A percentile compares a stretch with the other conserved stretches of the same genome.
These are phyloP conservation scores for Pachydiplax longipennis DNA, from an alignment of 2,888 invertebrate genomes.

Conservation along the genomic window DNA sequence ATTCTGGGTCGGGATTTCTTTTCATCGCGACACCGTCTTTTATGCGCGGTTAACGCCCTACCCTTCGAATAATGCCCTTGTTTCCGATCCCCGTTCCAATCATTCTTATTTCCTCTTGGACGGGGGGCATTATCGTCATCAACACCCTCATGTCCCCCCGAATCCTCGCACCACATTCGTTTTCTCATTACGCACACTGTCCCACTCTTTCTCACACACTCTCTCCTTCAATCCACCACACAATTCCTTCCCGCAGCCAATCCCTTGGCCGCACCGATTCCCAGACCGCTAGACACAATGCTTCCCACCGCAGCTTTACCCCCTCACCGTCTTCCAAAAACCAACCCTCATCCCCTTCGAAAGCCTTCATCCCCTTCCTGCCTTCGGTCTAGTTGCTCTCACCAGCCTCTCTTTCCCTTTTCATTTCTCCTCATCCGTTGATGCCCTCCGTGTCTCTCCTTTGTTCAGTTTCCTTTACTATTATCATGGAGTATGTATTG, in stretches of 20 bases:
- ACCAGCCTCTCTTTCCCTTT: background rate
- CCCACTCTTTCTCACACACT: background rate
- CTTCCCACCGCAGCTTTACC: background rate
- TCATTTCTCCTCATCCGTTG: background rate
- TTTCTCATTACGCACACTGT: background rate
- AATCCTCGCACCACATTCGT: background rate
- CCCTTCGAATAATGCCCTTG: background rate
- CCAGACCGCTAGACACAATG: background rate
- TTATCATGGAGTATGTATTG: no score
- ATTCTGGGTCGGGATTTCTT: background rate
- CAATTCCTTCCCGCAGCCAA: background rate
- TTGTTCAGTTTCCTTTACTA: no score
- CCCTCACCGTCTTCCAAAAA: background rate
- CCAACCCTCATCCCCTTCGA: background rate
- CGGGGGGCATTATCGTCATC: background rate
- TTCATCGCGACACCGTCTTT: background rate
- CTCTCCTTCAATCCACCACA: background rate
- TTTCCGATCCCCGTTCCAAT: background rate
- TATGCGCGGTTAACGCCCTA: background rate
- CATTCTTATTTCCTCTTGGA: background rate
- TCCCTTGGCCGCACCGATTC: background rate
- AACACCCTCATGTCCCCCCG: background rate
- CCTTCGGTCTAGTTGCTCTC: background rate
- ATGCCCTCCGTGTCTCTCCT: no score
- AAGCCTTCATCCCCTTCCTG: background rate